Base-by-base conservation (phyloP, 2,797 vertebrate genomes). In the Malurus splendens region DNA sequence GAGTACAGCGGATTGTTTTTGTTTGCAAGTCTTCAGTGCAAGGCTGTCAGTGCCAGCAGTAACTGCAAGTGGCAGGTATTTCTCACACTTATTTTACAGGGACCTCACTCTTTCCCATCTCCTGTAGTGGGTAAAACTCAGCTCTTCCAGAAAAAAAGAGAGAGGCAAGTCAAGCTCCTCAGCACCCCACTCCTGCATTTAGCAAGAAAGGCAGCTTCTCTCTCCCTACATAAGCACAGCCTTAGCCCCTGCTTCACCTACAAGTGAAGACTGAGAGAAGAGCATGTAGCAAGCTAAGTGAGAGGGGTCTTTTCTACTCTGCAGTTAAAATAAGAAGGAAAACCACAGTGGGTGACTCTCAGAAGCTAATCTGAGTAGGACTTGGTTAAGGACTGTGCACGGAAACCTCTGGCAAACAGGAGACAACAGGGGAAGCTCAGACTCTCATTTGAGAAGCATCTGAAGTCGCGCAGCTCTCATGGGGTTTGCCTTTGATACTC, bases 1-100 rank as follows among this genome's bases (percentile, higher is more conserved):
- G 87, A 91, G 88, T 38, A 51, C 51, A 87, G 86, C 62, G 78
- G 87, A 86, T 88, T 78, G 72, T 39, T 91, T 86, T 78, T 38
- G 38, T 76, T 81, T 71, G 27, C 70, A 84, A 83, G 86, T 52
- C 75, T 71, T 78, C 11, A 3, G 60, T 80, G 82, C 50, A 81
- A 83, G 82, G 78, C 54, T 68, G 75, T 39, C 12, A 7, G 55
- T 45, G 76, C 54, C 81, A 92, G 88, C 85, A 86, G 76, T 36
- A 93, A 66, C 64, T 42, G 16, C 44, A 74, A 76, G 52, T 15
- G 52, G 57, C 77, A 81, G 77, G 47, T 72, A 91, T 60, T 86
- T 83, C 68, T 60, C 72, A 52, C 25, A 1, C n/a, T 2, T 41
- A 32, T 74, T 90, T 95, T 64, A 73, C 10, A 82, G 32, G 67